Evolutionary conservation across 2,888 invertebrate genomes (phyloP), one percentile per base, ranked within the genome.

Genomic region (Agrotis exclamationis): DNA sequence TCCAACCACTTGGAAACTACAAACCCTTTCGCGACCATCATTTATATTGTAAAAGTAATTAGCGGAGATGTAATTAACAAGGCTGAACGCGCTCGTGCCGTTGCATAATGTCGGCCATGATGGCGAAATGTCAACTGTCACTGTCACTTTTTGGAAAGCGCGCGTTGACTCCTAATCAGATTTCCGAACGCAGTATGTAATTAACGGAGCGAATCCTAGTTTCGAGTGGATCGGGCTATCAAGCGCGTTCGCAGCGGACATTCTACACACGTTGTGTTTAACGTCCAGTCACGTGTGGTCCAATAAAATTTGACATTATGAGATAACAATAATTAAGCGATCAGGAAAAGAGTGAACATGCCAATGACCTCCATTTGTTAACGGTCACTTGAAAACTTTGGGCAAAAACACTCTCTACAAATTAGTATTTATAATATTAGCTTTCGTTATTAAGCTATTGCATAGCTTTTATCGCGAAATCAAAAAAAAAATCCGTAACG

Each of bases 81-180:
- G 87, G 87, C 88, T 81, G 89, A 82, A 88, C 87, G 89, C 83
- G 88, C 78, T 89, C 95, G 95, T 95, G 95, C 81, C 88, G 85
- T 87, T 90, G 95, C 95, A 95, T 95, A 95, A 95, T 94, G 88
- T 79, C 86, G 80, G 79, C 86, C 91, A 92, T 92, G 91, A 94
- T 92, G 92, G 91, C 92, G 82, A 88, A 76, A 79, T 76, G 92
- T 92, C 94, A 93, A 74, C 90, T 93, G 94, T 93, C 94, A 74
- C 90, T 93, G 94, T 93, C 94, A 94, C 86, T 92, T 93, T 93
- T 94, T 89, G 90, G 90, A 82, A 82, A 74, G 84, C 87, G 86
- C 91, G 90, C 86, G 86, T 79, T 78, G 91, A 90, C 89, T 93
- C 80, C 87, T 92, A 93, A 94, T 93, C 93, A 91, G 90, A 90